Base-by-base conservation (phyloP, 30 jellyfish, hydroid and myxozoan genomes). In the Hydractinia symbiolongicarpus region DNA sequence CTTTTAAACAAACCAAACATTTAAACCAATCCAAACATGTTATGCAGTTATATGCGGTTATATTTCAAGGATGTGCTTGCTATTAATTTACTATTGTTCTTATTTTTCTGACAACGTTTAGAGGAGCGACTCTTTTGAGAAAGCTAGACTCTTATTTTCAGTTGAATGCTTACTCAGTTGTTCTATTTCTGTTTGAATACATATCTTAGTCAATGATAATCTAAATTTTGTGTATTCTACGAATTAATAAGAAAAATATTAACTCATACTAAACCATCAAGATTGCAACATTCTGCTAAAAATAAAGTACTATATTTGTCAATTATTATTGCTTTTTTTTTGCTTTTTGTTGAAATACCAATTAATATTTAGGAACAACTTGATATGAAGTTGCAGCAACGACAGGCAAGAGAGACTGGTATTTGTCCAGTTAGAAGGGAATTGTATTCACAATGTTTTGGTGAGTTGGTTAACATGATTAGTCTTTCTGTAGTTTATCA, bases 401-500 rank as follows among this genome's bases (percentile, higher is more conserved):
- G 97, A 51, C 97, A 90, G 58, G 97, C 97, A 40, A 80, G 97
- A 53, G 97, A 90, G 71, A 90, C 97, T 51, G 97, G 97, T 10
- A 90, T 90, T 15, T 90, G 97, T 69, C 97, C 97, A 10, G 97
- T 90, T 14, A 73, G 97, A 50, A 67, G 97, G 64, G 97, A 90
- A 72, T 88, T 90, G 21, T 90, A 90, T 53, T 90, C 97, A 14
- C 97, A 90, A 77, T 90, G 97, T 77, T 90, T 90, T 72, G 97
- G 97, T 90, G 67, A 53, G 89, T 64, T 2, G 44, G 44, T 30
- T 30, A 0, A 30, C 44, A 30, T 30, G 44, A 30, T 0, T 1
- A 30, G 44, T 30, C 2, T 30, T 30, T 2, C 44, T 30, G 44
- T 30, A 30, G 44, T 30, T 30, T 30, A 30, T 30, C 44, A 2